Evolutionary conservation across 2,113 vertebrate genomes (phyloP), one percentile per base, ranked within the genome.

Genomic region (Gorsachius goisagi): DNA sequence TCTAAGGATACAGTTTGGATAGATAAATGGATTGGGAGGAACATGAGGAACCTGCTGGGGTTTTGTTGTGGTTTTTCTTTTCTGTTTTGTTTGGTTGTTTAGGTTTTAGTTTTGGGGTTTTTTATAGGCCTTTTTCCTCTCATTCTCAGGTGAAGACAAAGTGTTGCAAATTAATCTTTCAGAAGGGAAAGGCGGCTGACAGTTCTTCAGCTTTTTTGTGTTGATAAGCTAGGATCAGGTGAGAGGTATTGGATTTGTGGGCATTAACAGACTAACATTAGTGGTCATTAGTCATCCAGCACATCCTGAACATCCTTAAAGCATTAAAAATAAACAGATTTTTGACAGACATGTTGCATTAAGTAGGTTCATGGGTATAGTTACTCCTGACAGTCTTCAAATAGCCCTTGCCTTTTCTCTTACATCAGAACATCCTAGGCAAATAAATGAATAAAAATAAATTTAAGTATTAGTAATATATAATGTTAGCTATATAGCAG

Each of bases 301-400:
- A 56, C 17, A 73, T 91, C 55, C 74, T 93, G 22, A 94, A 49
- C 49, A 76, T 88, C 50, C 27, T 91, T 94, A 49, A 64, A 76
- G 91, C 83, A 88, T 88, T 91, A 93, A 89, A 86, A 87, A 66
- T 91, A 96, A 89, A 68, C 49, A 91, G 49, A 91, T 93, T 88
- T 95, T 96, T 94, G 49, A 73, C 32, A 76, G 77, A 75, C 62
- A 62, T 9, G 5, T 91, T 95, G 49, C 39, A 39, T 47, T 88
- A 88, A 63, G 49, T 83, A 75, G 12, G 7, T 83, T 90, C 32
- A 23, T 33, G 21, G n/a, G 11, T 75, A 4, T 28, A 81, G 64
- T 64, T 92, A 68, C 52, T 67, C 44, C 64, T 81, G 83, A 77
- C 30, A 76, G 26, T 33, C 73, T 81, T 77, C 26, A 75, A 79